A percentile compares a stretch with the other conserved stretches of the same genome.
phyloP scores from a whole-genome alignment of 2,113 vertebrate genomes.

The Steatornis caripensis region DNA sequence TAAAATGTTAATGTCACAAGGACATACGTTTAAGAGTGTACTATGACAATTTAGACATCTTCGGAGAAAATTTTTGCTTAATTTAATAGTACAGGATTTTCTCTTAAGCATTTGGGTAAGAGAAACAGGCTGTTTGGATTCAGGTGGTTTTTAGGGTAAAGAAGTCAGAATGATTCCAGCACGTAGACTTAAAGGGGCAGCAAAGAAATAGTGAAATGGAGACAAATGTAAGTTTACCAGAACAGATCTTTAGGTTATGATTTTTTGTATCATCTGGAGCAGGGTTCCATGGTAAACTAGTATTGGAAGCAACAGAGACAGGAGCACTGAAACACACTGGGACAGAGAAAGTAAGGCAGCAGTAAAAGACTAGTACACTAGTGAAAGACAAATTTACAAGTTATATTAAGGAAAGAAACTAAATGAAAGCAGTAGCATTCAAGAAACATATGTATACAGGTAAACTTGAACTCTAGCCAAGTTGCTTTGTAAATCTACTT shows the following conservation, averaged over 20 bases:
- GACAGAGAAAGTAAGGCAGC: background rate
- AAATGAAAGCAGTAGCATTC: background rate
- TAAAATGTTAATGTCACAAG: background rate
- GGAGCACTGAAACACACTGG: background rate
- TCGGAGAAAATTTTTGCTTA: background rate
- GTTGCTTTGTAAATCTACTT: background rate
- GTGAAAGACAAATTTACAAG: background rate
- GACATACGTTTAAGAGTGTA: background rate
- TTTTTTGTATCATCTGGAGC: background rate
- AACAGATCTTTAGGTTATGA: background rate
- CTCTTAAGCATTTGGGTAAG: background rate
- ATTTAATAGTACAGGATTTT: background rate
- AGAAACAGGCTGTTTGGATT: background rate
- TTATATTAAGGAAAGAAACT: background rate
- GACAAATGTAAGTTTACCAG: background rate
- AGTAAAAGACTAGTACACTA: background rate
- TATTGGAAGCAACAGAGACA: background rate
- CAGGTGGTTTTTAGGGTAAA: background rate
- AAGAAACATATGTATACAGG: background rate
- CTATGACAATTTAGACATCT: background rate
- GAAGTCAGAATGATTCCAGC: background rate
- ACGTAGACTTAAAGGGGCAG: background rate
- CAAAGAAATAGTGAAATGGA: background rate
- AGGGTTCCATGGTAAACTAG: background rate
- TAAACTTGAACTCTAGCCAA: background rate